A percentile compares a stretch with the other conserved stretches of the same genome.
phyloP scores from a whole-genome alignment of 1,140 invertebrate genomes.

The Atta colombica region DNA sequence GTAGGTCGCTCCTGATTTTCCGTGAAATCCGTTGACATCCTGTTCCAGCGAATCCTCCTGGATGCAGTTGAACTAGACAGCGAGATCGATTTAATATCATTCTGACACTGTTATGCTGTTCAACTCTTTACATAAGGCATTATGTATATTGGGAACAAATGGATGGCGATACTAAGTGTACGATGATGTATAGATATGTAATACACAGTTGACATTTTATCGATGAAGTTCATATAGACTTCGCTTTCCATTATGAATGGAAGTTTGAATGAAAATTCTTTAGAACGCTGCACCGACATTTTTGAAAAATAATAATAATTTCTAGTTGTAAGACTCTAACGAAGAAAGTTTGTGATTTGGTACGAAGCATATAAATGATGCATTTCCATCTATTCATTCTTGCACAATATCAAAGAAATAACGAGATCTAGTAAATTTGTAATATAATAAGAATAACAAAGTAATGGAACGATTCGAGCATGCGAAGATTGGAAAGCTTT shows the following conservation, averaged over 20 bases:
- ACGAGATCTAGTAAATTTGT: neutral
- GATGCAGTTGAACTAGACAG: neutral
- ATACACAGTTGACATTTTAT: neutral
- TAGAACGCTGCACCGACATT: neutral
- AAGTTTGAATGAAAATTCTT: neutral
- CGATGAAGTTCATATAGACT: neutral
- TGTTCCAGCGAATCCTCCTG: conserved; percentile 35
- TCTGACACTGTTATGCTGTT: conserved; percentile 13
- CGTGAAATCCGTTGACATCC: conserved; percentile 59
- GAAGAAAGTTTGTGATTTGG: neutral
- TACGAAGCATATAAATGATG: neutral
- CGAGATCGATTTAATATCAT: conserved; percentile 19
- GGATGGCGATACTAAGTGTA: neutral
- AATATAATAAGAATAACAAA: neutral
- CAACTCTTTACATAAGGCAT: conserved; percentile 11
- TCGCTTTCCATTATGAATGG: neutral
- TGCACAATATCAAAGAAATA: neutral
- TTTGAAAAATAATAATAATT: conserved; percentile 17
- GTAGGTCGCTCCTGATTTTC: conserved; percentile 59
- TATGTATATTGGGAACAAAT: neutral
- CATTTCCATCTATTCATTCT: neutral
- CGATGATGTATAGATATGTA: neutral
- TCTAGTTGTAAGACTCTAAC: neutral
- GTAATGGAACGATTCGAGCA: neutral
- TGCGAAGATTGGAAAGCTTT: neutral